phyloP scores from a whole-genome alignment of 2,888 invertebrate genomes.

The Dilophus febrilis region DNA sequence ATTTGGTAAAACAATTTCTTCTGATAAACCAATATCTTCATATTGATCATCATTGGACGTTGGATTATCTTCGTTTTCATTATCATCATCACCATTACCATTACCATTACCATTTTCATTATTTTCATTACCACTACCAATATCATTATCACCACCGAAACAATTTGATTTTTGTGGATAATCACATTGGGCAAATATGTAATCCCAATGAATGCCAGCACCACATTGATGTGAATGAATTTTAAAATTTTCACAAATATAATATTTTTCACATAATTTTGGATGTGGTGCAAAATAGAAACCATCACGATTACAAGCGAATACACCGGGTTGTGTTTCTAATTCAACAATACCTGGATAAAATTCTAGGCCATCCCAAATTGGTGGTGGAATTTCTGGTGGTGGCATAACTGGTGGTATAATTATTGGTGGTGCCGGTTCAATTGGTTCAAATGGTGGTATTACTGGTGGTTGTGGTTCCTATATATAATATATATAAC shows the following conservation, averaged over 20 bases:
- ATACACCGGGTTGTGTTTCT: neutral
- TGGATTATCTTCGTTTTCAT: no score
- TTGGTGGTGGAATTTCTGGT: neutral
- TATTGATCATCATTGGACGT: neutral
- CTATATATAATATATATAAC: neutral
- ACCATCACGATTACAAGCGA: constrained; percentile 20
- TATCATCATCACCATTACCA: neutral
- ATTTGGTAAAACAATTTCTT: neutral
- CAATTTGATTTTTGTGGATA: constrained; percentile 5
- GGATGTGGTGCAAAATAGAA: constrained; percentile 27
- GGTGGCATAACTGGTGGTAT: neutral
- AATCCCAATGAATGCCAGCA: constrained; percentile 20
- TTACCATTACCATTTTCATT: constrained; percentile 1
- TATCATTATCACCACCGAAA: neutral
- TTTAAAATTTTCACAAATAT: constrained; percentile 23
- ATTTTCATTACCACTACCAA: no score
- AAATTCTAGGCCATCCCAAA: neutral
- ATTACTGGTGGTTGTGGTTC: neutral
- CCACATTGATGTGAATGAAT: constrained; percentile 23
- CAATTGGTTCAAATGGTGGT: neutral
- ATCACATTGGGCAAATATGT: constrained; percentile 18
- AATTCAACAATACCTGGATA: neutral
- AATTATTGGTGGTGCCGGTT: neutral
- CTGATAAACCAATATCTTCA: neutral
- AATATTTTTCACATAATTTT: constrained; percentile 19